phyloP scores from a whole-genome alignment of 2,888 invertebrate genomes.

The Romanomermis culicivorax region DNA sequence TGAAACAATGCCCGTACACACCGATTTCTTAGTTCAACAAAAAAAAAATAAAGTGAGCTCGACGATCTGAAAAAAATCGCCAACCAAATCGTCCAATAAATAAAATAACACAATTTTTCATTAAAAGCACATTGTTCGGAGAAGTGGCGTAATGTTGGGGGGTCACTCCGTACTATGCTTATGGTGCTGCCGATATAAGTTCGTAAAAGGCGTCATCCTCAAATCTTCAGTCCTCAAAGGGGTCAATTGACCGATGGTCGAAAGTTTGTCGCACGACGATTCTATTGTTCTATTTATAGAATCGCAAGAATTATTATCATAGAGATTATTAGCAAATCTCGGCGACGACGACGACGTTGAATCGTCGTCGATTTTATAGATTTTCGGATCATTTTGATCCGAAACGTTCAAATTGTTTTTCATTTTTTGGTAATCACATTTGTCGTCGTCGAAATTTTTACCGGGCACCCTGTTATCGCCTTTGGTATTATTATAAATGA shows the following conservation, averaged over 20 bases:
- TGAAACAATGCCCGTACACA: background rate
- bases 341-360: background rate
- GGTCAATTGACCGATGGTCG: background rate
- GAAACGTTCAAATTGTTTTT: background rate
- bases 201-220: background rate
- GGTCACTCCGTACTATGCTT: no score
- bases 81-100: no score
- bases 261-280: background rate
- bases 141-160: no score
- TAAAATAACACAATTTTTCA: no score
- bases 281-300: no score
- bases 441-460: background rate
- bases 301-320: background rate
- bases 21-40: no score
- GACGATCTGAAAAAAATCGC: no score
- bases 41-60: background rate
- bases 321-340: no score
- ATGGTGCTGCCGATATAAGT: no score
- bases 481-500: background rate
- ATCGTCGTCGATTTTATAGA: background rate
- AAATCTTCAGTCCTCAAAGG: background rate
- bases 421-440: background rate
- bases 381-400: background rate
- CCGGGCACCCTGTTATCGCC: background rate
- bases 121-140: no score